A percentile compares a stretch with the other conserved stretches of the same genome.
Evolutionary conservation across 2,113 vertebrate genomes (phyloP).

Genomic region (Heteronetta atricapilla): DNA sequence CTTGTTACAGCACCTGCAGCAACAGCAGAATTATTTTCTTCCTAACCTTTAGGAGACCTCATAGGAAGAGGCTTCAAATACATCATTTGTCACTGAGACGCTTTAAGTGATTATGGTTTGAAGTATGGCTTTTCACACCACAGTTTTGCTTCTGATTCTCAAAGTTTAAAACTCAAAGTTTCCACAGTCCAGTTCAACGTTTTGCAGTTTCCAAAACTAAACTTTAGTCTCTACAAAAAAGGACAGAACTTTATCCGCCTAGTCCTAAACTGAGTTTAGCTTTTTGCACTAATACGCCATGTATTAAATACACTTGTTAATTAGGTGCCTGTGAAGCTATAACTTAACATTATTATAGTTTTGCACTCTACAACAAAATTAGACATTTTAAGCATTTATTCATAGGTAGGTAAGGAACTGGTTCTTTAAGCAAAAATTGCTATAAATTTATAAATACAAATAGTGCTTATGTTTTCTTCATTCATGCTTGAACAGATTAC

Average conservation of each 20-base stretch:
- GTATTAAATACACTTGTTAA: slow-evolving; percentile 57
- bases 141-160: slow-evolving; percentile 51
- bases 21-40: slow-evolving; percentile 45
- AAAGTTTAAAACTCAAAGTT: slow-evolving; percentile 60
- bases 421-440: slow-evolving; percentile 74
- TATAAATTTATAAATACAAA: slow-evolving; percentile 82
- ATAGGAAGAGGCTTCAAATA: slow-evolving; percentile 27
- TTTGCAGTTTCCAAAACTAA: slow-evolving; percentile 69
- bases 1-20: slow-evolving; percentile 34
- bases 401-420: slow-evolving; percentile 71
- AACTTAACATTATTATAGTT: slow-evolving; percentile 73
- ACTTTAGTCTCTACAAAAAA: slow-evolving; percentile 48
- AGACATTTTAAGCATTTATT: slow-evolving; percentile 79
- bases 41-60: slow-evolving; percentile 32
- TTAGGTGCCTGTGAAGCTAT: slow-evolving; percentile 66
- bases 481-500: slow-evolving; percentile 79
- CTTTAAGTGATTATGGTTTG: slow-evolving; percentile 35
- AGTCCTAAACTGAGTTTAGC: slow-evolving; percentile 33
- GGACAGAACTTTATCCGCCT: slow-evolving; percentile 30
- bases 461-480: slow-evolving; percentile 76
- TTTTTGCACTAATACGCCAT: slow-evolving; percentile 22
- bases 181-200: slow-evolving; percentile 65
- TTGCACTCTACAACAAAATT: slow-evolving; percentile 76
- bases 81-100: slow-evolving; percentile 53
- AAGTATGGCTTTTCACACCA: slow-evolving; percentile 74